Conservation (phyloP, 2,888 invertebrate species). For the Diplazon laetatorius region DNA sequence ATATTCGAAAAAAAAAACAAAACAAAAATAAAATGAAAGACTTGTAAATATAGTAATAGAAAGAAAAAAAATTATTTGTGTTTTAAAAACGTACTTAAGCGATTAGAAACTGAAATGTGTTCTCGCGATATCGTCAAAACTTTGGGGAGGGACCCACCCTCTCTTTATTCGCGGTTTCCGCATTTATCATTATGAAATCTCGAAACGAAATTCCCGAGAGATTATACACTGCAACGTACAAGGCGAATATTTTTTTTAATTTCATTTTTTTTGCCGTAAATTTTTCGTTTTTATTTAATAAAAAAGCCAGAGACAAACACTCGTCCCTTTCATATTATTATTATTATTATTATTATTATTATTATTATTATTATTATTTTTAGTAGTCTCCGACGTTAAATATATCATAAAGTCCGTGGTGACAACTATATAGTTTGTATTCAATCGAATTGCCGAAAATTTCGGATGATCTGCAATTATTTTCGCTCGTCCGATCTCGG, state of each 20-base stretch:
- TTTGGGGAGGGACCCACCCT: conserved; percentile 1
- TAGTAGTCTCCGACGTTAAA: conserved; percentile 31
- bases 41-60: conserved; percentile 72
- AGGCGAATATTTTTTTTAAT: conserved; percentile 11
- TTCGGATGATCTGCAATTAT: too few relatives aligned
- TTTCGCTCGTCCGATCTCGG: too few relatives aligned
- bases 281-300: too few relatives aligned
- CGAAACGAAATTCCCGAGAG: conserved; percentile 2
- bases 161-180: conserved; percentile 42
- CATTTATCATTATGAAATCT: conserved; percentile 13
- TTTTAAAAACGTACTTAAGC: conserved; percentile 67
- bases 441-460: background rate
- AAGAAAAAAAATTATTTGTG: too few relatives aligned
- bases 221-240: conserved; percentile 3
- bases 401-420: conserved; percentile 19
- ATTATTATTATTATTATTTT: conserved; percentile 17
- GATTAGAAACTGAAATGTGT: conserved; percentile 71
- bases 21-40: too few relatives aligned
- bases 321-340: background rate
- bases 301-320: background rate
- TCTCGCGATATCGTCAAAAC: conserved; percentile 64
- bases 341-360: conserved; percentile 20
- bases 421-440: conserved; percentile 15
- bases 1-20: conserved; percentile 34
- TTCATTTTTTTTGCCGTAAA: conserved; percentile 13